Percentiles rank a stretch among this genome's conserved stretches.
These are phyloP conservation scores for Tinea semifulvella DNA, from an alignment of 2,888 invertebrate species.

Conservation along the genomic window DNA sequence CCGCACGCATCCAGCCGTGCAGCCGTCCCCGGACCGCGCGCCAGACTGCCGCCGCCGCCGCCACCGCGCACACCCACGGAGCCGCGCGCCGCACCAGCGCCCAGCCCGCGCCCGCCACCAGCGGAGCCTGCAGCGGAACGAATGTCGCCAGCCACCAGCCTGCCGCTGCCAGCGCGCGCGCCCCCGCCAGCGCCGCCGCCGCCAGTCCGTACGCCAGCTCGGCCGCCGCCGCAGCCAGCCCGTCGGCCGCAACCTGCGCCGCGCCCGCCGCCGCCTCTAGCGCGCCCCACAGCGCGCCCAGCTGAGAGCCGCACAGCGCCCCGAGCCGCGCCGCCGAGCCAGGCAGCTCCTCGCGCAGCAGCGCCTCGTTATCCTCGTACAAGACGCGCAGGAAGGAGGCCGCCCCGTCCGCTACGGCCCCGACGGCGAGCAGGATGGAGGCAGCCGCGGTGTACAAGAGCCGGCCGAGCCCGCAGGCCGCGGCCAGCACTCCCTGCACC, in stretches of 20 bases:
- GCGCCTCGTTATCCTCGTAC: slow-evolving; percentile 49
- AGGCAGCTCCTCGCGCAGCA: slow-evolving; percentile 51
- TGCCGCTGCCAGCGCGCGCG: slow-evolving; percentile 27
- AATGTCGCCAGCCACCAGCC: slow-evolving; percentile 45
- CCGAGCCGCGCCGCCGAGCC: slow-evolving; percentile 26
- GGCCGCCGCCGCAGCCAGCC: slow-evolving; percentile 42
- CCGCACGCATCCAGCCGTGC: not conserved
- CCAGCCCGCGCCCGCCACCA: not conserved
- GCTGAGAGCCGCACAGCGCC: slow-evolving; percentile 38
- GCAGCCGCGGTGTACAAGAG: not conserved
- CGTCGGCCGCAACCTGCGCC: slow-evolving; percentile 33
- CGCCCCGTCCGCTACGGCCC: slow-evolving; percentile 22
- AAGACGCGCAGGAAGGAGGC: slow-evolving; percentile 45
- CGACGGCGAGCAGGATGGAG: not conserved
- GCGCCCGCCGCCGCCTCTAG: slow-evolving; percentile 23
- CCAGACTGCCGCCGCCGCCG: not conserved
- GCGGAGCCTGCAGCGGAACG: not conserved
- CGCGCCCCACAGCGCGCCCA: slow-evolving; percentile 24
- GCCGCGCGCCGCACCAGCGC: not conserved
- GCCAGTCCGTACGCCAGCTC: slow-evolving; percentile 33
- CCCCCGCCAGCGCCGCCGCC: slow-evolving; percentile 13
- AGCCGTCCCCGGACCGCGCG: not conserved
- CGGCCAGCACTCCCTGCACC: not conserved
- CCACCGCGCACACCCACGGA: not conserved
- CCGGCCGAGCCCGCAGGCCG: not conserved